Conservation (phyloP, 2,797 vertebrate genomes). For the Crypturellus tataupa region DNA sequence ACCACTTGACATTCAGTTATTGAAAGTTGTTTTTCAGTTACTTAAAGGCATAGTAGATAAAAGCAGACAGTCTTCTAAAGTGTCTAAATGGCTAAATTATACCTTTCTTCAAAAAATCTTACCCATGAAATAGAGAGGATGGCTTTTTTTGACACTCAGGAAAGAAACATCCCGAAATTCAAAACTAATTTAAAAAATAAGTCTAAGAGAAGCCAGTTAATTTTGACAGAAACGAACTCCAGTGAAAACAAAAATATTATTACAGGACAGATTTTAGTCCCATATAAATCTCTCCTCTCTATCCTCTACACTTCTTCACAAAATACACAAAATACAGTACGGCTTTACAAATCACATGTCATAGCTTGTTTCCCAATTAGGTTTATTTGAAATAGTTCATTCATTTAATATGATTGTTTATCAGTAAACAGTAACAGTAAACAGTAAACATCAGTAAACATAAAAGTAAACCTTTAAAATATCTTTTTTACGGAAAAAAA, state of each 20-base stretch:
- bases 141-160: not conserved
- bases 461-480: not conserved
- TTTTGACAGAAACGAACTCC: not conserved
- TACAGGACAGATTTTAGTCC: not conserved
- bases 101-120: not conserved
- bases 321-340: not conserved
- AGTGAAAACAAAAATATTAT: conserved; percentile 13
- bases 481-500: not conserved
- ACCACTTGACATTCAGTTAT: not conserved
- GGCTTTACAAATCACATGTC: not conserved
- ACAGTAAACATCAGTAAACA: too few relatives aligned
- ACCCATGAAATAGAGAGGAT: not conserved
- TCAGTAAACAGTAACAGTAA: too few relatives aligned
- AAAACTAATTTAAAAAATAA: not conserved
- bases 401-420: not conserved
- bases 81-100: not conserved
- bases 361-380: not conserved
- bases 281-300: not conserved
- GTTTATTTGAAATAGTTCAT: not conserved
- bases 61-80: not conserved
- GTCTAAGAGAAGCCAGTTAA: not conserved
- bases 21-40: not conserved
- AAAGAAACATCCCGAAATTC: not conserved
- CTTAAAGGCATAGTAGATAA: not conserved
- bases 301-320: not conserved